Evolutionary conservation across 2,888 invertebrate genomes (phyloP), one percentile per base, ranked within the genome.

Genomic region (Eupithecia pulchellata): DNA sequence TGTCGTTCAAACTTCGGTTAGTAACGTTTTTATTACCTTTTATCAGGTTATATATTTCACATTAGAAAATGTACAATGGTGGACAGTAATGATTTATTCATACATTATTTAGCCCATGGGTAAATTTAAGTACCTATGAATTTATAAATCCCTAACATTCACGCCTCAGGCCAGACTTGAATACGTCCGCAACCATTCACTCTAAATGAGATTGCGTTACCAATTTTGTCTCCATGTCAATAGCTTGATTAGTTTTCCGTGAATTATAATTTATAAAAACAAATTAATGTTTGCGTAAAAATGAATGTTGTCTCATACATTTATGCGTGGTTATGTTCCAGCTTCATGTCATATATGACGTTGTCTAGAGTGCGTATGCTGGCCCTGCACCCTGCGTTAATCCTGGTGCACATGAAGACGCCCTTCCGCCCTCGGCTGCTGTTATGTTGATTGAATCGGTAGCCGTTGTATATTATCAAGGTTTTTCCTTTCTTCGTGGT

Each of bases 381-480:
- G 17, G 69, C 64, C 14, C 47, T 58, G 32, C 69, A 69, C 3
- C 4, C 25, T 5, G 9, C 30, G 17, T 52, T 20, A 39, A 4
- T 25, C 20, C 34, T 69, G 9, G 42, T 60, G 25, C 69, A 69
- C 47, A 65, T 61, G 25, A 5, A 69, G 6, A 64, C 64, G 1
- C 67, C 62, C 58, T 64, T 69, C 6, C 42, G 36, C 0, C 67
- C 71, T 9, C 29, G 66, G 17, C 71, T 72, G 27, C 30, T 69
- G 20, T 67, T 72, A 42, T 74, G 74, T 9, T 67, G 62, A 27
- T 65, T 74, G 63, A 47, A 74, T 2, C 65, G 36, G 17, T 67
- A 29, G 11, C 71, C 69, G 8, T 42, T 27, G 52, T 17, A 68
- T 36, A 61, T 34, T 14, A 74, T 67, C 30, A 68, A 57, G 1